Percentiles rank a stretch among this genome's conserved stretches.
phyloP scores from a whole-genome alignment of 1,140 invertebrate species.

The Prorops nasuta region DNA sequence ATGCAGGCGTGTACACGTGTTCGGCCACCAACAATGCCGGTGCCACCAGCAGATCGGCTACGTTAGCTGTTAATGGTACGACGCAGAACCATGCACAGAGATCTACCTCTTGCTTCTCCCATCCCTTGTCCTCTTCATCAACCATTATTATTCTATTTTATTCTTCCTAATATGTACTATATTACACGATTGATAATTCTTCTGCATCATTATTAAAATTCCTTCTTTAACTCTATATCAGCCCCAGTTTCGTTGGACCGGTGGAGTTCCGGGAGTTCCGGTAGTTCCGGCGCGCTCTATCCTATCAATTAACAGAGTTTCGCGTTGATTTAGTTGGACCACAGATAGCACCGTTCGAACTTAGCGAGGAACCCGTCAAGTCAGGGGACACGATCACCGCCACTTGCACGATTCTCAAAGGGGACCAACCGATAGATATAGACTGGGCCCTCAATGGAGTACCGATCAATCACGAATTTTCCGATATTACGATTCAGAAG shows the following conservation, averaged over 20 bases:
- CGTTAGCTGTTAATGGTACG: slow-evolving; percentile 66
- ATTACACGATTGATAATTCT: no score
- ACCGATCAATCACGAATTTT: slow-evolving; percentile 52
- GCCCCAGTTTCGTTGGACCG: no score
- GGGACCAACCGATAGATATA: slow-evolving; percentile 68
- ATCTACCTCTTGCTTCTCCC: slow-evolving; percentile 4
- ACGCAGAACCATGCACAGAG: slow-evolving; percentile 8
- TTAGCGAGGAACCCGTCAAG: slow-evolving; percentile 64
- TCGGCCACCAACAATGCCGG: slow-evolving; percentile 63
- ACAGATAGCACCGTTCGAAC: slow-evolving; percentile 64
- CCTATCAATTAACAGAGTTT: no score
- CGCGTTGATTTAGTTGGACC: slow-evolving; percentile 58
- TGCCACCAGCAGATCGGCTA: slow-evolving; percentile 60
- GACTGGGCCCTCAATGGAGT: slow-evolving; percentile 62
- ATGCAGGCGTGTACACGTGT: slow-evolving; percentile 69
- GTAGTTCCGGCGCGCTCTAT: no score
- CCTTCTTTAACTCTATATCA: no score
- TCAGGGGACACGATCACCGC: slow-evolving; percentile 70
- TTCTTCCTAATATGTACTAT: no score
- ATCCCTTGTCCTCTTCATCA: background rate
- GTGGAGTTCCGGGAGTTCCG: no score
- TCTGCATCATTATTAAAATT: no score
- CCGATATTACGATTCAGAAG: slow-evolving; percentile 66
- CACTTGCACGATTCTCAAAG: slow-evolving; percentile 69
- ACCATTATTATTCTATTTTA: slow-evolving; percentile 8